Evolutionary conservation across 2,797 vertebrate genomes (phyloP), one percentile per base, ranked within the genome.

Genomic region (Columba guinea): DNA sequence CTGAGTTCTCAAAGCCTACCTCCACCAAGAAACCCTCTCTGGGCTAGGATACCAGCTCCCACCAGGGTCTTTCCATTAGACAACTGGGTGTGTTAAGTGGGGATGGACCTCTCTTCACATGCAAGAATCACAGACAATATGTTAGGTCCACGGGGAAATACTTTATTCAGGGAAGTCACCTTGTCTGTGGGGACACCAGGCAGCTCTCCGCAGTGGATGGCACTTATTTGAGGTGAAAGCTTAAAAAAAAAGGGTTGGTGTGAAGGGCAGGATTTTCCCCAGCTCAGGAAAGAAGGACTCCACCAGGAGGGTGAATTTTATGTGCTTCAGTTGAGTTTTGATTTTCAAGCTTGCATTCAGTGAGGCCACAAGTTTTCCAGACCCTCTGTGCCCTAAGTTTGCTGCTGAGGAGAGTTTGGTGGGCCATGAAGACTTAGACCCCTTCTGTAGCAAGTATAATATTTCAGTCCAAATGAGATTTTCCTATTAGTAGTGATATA

Each of bases 401-500:
- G 71, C 71, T 87, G 34, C 60, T 83, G 53, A 78, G 37, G 23
- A 68, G 64, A 83, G 19, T 65, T 75, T 85, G 89, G 81, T 92
- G 46, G 51, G 71, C 87, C 18, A 4, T 22, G 85, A 93, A 78
- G 58, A 37, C 52, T 55, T 63, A 73, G 39, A 20, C 20, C 35
- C 26, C 30, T 94, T 84, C 41, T 94, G 62, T 32, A 90, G 35
- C 73, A 74, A 71, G 30, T 55, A 37, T 65, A 89, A 35, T 74
- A 85, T 89, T 97, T 93, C 86, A 85, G 23, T 75, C 53, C 3
- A 5, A 91, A 90, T 77, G 28, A 90, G 44, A 65, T 93, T 93
- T 92, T 90, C 64, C 41, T 80, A 84, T 94, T 92, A 93, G 68
- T 65, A 85, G 60, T 21, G 60, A 87, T 85, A 77, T 64, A 93